Percentiles rank a stretch among this genome's conserved stretches.
phyloP scores from a whole-genome alignment of 2,888 invertebrate species.

The Busseola fusca region DNA sequence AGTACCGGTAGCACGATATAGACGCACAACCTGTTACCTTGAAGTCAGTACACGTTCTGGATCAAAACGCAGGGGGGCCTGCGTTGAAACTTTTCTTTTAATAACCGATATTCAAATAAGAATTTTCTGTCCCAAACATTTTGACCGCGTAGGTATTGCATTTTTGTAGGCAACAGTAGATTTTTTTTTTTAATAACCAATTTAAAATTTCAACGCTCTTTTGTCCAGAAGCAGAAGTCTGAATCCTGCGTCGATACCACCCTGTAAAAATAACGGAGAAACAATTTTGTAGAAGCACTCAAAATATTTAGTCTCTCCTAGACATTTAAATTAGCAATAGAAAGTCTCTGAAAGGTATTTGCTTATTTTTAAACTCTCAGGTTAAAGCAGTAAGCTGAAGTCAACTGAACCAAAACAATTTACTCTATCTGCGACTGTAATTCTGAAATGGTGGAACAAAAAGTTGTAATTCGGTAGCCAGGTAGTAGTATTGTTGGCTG shows the following conservation, averaged over 20 bases:
- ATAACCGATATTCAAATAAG: too few species aligned
- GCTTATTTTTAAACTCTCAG: neutral
- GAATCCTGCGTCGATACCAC: too few species aligned
- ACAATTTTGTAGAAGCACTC: neutral
- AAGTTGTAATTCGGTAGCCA: constrained; percentile 3
- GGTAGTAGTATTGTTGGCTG: neutral
- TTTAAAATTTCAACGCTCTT: neutral
- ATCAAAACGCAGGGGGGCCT: too few species aligned
- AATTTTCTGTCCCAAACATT: too few species aligned
- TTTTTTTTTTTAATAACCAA: too few species aligned
- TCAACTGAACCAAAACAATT: constrained; percentile 11
- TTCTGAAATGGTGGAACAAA: constrained; percentile 4
- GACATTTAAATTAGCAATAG: neutral
- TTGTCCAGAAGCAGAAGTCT: neutral
- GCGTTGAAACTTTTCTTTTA: too few species aligned
- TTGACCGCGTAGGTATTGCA: too few species aligned
- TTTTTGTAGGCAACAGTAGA: too few species aligned
- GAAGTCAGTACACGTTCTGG: neutral
- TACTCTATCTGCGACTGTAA: constrained; percentile 2
- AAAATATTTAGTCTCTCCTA: neutral
- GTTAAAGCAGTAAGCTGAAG: neutral
- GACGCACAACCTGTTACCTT: neutral
- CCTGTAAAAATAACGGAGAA: neutral
- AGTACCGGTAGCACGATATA: neutral
- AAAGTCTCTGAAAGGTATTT: neutral